Evolutionary conservation across 2,113 vertebrate genomes (phyloP).

Genomic region (Etheostoma spectabile): DNA sequence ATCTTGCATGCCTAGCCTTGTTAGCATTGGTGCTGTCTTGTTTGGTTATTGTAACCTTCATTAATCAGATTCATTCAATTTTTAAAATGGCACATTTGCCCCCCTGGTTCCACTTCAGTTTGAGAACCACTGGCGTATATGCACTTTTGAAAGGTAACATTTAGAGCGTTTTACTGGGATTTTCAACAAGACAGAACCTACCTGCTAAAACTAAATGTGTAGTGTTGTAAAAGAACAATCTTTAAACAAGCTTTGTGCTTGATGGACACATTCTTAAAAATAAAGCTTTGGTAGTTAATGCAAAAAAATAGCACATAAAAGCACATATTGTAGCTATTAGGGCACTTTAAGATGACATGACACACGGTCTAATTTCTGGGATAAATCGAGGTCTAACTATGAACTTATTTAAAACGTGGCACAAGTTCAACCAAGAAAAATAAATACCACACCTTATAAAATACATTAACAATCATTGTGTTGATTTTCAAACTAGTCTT

Average conservation of each 20-base stretch:
- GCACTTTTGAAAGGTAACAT: not conserved
- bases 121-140: slow-evolving; percentile 16
- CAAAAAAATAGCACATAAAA: slow-evolving; percentile 29
- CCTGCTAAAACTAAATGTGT: not conserved
- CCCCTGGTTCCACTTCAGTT: not conserved
- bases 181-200: not conserved
- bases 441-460: slow-evolving; percentile 79
- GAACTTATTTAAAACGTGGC: slow-evolving; percentile 79
- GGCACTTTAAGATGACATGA: slow-evolving; percentile 52
- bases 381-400: slow-evolving; percentile 27
- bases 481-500: slow-evolving; percentile 84
- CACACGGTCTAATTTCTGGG: slow-evolving; percentile 15
- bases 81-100: not conserved
- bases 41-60: not conserved
- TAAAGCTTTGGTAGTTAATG: slow-evolving; percentile 67
- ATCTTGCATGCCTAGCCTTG: not conserved
- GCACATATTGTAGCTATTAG: slow-evolving; percentile 21
- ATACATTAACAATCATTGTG: slow-evolving; percentile 81
- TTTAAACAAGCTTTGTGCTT: not conserved
- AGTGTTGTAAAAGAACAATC: not conserved
- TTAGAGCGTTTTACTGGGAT: not conserved
- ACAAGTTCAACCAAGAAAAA: slow-evolving; percentile 55
- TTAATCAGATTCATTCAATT: not conserved
- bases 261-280: slow-evolving; percentile 58
- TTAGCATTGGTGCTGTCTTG: not conserved